phyloP scores from a whole-genome alignment of 2,797 vertebrate species.

The Threskiornis aethiopicus region DNA sequence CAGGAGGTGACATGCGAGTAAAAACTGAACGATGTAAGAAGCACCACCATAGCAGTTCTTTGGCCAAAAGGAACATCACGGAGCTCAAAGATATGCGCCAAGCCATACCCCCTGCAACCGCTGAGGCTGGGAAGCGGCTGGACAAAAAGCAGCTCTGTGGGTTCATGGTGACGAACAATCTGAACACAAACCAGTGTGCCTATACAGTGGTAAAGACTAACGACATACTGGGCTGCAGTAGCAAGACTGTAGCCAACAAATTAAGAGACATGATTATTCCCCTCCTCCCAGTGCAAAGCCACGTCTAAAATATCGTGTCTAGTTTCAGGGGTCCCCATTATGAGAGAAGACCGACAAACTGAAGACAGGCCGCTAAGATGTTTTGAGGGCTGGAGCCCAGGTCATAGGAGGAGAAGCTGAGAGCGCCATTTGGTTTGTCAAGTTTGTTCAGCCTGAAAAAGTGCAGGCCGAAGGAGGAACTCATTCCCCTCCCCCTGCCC shows the following conservation, averaged over 20 bases:
- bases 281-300: background rate
- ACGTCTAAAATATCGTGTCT: fast-evolving
- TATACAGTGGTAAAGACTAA: fast-evolving
- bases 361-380: background rate
- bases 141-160: background rate
- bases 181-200: background rate
- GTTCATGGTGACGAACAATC: background rate
- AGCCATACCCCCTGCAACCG: background rate
- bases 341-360: background rate
- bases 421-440: background rate
- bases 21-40: background rate
- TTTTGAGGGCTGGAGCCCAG: background rate
- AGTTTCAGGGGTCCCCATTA: background rate
- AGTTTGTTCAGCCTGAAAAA: background rate
- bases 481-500: fast-evolving
- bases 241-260: background rate
- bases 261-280: background rate
- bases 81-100: fast-evolving
- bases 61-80: background rate
- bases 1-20: background rate
- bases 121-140: background rate
- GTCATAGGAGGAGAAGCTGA: background rate
- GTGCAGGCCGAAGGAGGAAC: background rate
- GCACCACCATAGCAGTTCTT: background rate
- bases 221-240: background rate